Evolutionary conservation across 2,797 vertebrate species (phyloP).

Genomic region (Trachurus trachurus): DNA sequence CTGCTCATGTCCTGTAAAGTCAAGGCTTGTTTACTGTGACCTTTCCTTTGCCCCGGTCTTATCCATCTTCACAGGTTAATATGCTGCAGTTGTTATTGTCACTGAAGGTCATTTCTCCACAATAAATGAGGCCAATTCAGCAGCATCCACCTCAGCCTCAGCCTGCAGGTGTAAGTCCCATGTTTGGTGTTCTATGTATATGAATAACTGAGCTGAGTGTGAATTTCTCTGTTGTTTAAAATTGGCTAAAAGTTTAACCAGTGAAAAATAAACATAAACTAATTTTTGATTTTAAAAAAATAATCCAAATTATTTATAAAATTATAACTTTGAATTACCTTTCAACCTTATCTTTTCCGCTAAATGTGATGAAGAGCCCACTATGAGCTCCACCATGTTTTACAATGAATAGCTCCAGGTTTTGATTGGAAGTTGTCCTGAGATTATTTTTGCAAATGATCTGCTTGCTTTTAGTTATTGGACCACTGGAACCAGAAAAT

Average conservation of each 20-base stretch:
- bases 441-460: neutral
- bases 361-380: no score
- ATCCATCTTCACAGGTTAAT: conserved; percentile 59
- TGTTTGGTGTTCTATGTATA: neutral
- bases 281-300: neutral
- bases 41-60: conserved; percentile 30
- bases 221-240: neutral
- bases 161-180: conserved; percentile 10
- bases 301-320: no score
- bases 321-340: neutral
- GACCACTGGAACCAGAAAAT: neutral
- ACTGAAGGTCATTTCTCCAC: conserved; percentile 37
- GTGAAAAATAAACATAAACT: neutral
- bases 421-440: neutral
- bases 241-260: neutral
- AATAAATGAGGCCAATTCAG: conserved; percentile 47
- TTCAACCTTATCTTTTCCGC: no score
- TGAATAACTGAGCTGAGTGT: neutral
- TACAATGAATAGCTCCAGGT: neutral
- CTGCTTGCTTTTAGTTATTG: neutral
- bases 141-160: neutral
- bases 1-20: conserved; percentile 38
- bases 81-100: conserved; percentile 50
- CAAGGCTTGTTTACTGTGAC: conserved; percentile 45
- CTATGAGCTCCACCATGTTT: neutral